Conservation (phyloP, 2,797 vertebrate genomes). For the Falco concolor region DNA sequence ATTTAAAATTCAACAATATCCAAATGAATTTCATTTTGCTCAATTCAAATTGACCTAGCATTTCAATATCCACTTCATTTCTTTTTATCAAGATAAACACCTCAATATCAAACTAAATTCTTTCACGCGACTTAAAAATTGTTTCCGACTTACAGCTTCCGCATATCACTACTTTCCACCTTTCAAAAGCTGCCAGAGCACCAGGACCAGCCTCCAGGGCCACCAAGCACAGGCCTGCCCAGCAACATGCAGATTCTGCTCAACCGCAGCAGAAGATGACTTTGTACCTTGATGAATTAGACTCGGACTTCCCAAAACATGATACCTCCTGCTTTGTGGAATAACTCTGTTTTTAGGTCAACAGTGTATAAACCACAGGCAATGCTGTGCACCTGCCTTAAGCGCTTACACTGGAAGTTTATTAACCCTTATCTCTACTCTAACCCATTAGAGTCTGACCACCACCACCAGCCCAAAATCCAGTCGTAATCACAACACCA, state of each 20-base stretch:
- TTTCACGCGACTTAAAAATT: neutral
- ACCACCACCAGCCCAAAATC: no score
- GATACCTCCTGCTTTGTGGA: neutral
- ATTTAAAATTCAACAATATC: neutral
- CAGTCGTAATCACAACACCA: neutral
- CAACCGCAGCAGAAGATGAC: neutral
- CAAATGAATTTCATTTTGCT: neutral
- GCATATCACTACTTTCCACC: neutral
- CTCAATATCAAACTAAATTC: neutral
- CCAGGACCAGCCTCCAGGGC: neutral
- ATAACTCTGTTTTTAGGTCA: neutral
- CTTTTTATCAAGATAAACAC: neutral
- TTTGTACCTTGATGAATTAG: neutral
- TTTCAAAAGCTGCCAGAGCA: neutral
- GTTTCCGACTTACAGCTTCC: neutral
- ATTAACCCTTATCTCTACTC: neutral
- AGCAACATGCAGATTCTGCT: neutral
- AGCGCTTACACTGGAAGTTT: neutral
- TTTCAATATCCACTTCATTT: neutral
- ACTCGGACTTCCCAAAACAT: neutral
- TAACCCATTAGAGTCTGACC: neutral
- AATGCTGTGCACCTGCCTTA: neutral
- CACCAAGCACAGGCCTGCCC: neutral
- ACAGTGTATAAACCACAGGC: neutral
- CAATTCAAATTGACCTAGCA: neutral